Conservation (phyloP, 2,797 vertebrate species). For the Falco biarmicus region DNA sequence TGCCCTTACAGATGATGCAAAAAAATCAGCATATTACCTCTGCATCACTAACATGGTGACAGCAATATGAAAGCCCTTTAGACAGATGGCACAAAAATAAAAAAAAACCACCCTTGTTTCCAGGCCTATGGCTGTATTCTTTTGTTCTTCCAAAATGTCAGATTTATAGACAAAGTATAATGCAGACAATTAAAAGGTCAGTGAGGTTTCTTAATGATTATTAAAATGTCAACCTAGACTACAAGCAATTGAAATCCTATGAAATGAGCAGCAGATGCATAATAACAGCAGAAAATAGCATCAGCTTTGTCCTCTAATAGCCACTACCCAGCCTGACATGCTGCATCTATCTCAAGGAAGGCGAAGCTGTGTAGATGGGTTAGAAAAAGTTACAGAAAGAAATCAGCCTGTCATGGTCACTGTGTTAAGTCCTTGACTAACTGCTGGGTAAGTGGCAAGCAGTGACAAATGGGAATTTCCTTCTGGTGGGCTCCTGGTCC, state of each 20-base stretch:
- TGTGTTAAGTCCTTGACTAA: neutral
- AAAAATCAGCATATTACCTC: neutral
- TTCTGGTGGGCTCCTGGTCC: neutral
- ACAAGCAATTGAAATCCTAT: conserved; percentile 4
- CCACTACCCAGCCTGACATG: neutral
- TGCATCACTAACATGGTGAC: neutral
- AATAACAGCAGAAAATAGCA: neutral
- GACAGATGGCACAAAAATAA: neutral
- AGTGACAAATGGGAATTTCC: neutral
- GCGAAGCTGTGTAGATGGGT: neutral
- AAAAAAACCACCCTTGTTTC: neutral
- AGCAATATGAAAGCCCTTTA: conserved; percentile 3
- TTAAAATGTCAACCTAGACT: conserved; percentile 42
- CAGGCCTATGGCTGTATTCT: neutral
- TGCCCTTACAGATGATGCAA: neutral
- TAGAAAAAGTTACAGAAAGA: neutral
- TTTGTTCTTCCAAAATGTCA: conserved; percentile 41
- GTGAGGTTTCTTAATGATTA: conserved; percentile 33
- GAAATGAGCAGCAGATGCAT: neutral
- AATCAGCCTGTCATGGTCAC: neutral
- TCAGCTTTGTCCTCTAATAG: neutral
- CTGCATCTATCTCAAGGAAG: neutral
- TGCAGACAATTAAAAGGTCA: conserved; percentile 51
- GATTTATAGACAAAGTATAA: conserved; percentile 21
- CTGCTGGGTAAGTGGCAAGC: neutral